Base-by-base conservation (phyloP, 1,140 invertebrate species). In the Nylanderia fulva region DNA sequence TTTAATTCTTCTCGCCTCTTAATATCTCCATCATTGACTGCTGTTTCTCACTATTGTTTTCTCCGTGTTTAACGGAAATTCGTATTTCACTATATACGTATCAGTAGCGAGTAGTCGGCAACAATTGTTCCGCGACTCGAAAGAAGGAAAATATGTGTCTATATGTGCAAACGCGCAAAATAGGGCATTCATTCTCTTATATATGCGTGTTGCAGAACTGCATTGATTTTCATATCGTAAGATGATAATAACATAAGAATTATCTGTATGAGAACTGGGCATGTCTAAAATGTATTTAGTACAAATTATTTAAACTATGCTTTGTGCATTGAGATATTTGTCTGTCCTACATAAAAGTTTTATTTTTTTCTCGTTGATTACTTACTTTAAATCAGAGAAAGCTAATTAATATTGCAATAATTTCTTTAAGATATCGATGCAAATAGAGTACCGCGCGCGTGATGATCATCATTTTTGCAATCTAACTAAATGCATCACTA, bases 1-100 rank as follows among this genome's bases (percentile, higher is more conserved):
- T 94, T 86, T 94, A 90, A 91, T 86, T 58, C 2, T 39, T 18
- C 5, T 66, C 15, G 7, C 33, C n/a, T 27, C 7, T 71, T 58
- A 24, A 36, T 6, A 54, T 42, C 29, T 68, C 21, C 21, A 1
- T 54, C 18, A 69, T 1, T 11, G 11, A 77, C 7, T 66, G 42
- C n/a, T 42, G 24, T 76, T 76, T 76, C n/a, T 48, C 15, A 48
- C 45, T 21, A 42, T 71, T 71, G 24, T 71, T 52, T 68, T 52
- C 42, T 33, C 13, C 24, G 63, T 21, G 24, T 69, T 6, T 56
- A 24, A n/a, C 15, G 2, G 11, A 0, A 56, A 39, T 69, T 80
- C 21, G 15, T 15, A 18, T 66, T 64, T 39, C 24, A 61, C 66
- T 54, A 1, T 58, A 42, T 15, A 11, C 6, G 18, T 71, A 56